Evolutionary conservation across 2,113 vertebrate species (phyloP), one percentile per base, ranked within the genome.

Genomic region (Toxostoma redivivum): DNA sequence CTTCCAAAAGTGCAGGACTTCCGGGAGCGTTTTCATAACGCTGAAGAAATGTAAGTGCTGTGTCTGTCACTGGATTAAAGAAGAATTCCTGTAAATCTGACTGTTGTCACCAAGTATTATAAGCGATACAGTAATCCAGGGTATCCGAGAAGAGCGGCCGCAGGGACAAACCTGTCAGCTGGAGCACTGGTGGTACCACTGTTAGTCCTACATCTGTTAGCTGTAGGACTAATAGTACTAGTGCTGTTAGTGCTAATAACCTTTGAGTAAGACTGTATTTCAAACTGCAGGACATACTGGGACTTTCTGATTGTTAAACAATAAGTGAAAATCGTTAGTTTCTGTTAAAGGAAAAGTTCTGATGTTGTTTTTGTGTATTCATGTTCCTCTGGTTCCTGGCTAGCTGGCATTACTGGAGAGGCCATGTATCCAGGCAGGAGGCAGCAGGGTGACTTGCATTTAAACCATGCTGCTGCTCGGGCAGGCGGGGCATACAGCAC

Each of bases 21-120:
- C 98, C 56, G 99, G 99, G 57, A 99, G 99, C 61, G 99, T 99
- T 53, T 99, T 98, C 95, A 99, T 99, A 97, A 99, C 99, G 45
- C 94, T 99, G 97, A 99, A 99, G 97, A 99, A 99, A 97, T 99
- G 99, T 99, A 98, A 98, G 99, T 97, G 25, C 58, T 17, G 13
- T 15, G 25, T 10, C 17, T 40, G 7, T 22, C 50, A 4, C 11
- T 30, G 33, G 28, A 3, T 30, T 47, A 15, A 57, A 18, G 54
- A 40, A 16, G 6, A 4, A 22, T 4, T 30, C 0, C 1, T 31
- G 4, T 30, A 7, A n/a, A 15, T n/a, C 14, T 12, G 15, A 5
- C 5, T 4, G 15, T 4, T 57, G 40, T 12, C 30, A 45, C 27
- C 8, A 0, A 2, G 4, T 33, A 1, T 69, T 71, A 35, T n/a